Percentiles rank a stretch among this genome's conserved stretches.
These are phyloP conservation scores for Aythya fuligula DNA, from an alignment of 2,797 vertebrate genomes.

Conservation along the genomic window DNA sequence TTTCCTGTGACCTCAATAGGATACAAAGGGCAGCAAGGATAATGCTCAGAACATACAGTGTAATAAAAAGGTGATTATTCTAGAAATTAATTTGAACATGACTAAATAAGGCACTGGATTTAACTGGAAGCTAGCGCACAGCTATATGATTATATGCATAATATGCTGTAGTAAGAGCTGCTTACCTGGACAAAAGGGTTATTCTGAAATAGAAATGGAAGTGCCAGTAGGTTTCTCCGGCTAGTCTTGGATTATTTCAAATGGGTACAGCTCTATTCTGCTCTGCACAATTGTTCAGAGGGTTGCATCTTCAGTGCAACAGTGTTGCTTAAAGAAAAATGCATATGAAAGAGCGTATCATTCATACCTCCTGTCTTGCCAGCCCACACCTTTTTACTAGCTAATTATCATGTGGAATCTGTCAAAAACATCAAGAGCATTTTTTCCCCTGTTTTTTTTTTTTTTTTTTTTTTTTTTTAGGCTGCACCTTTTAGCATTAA, in stretches of 20 bases:
- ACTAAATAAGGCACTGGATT: not conserved
- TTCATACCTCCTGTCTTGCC: constrained; percentile 15
- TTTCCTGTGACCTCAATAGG: not conserved
- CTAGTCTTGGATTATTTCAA: not conserved
- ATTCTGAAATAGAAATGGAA: not conserved
- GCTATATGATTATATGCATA: not conserved
- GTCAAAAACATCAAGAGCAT: constrained; percentile 25
- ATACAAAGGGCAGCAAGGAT: not conserved
- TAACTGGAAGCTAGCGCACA: not conserved
- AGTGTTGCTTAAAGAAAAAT: constrained; percentile 10
- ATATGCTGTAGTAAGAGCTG: not conserved
- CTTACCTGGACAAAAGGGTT: not conserved
- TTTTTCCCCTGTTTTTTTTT: not conserved
- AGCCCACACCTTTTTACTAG: constrained; percentile 26
- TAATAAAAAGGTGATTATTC: not conserved
- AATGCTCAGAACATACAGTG: not conserved
- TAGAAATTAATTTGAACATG: not conserved
- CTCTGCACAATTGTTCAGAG: not conserved
- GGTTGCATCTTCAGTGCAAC: not conserved
- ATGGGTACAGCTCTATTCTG: not conserved
- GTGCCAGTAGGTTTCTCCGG: not conserved
- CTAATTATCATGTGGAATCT: constrained; percentile 41
- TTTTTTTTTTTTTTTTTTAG: not conserved
- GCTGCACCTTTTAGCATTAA: constrained; percentile 1
- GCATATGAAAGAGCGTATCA: not conserved